Conservation (phyloP, 2,797 vertebrate genomes). For the Gadopsis marmoratus region DNA sequence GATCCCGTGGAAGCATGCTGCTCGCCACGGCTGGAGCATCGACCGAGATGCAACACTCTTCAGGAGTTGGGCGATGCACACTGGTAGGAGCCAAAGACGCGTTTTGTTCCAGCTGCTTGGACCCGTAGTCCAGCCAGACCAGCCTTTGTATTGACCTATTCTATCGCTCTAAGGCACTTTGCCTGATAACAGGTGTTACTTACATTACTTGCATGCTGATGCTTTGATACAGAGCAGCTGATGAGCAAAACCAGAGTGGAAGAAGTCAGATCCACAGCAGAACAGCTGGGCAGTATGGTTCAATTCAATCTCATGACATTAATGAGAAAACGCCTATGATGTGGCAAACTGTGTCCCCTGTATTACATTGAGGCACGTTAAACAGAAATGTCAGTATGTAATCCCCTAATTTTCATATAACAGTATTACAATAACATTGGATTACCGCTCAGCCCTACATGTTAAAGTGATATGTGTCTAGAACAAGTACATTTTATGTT, state of each 20-base stretch:
- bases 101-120: background rate
- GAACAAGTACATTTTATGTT: background rate
- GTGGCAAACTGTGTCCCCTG: background rate
- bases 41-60: slow-evolving; percentile 88
- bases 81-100: slow-evolving; percentile 73
- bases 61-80: slow-evolving; percentile 88
- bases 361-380: background rate
- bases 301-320: background rate
- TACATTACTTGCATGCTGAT: background rate
- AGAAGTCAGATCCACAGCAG: background rate
- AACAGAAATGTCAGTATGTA: background rate
- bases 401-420: background rate
- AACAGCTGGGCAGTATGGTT: too few species aligned
- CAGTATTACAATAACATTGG: background rate
- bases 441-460: background rate
- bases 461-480: too few species aligned
- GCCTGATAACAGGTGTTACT: background rate
- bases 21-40: slow-evolving; percentile 88
- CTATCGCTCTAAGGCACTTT: background rate
- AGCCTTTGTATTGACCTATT: background rate
- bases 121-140: background rate
- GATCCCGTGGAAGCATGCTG: slow-evolving; percentile 89
- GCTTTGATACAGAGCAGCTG: background rate
- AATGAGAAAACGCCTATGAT: background rate
- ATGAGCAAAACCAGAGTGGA: background rate